Evolutionary conservation across 2,888 invertebrate species (phyloP), one percentile per base, ranked within the genome.

Genomic region (Cheilosia grossa): DNA sequence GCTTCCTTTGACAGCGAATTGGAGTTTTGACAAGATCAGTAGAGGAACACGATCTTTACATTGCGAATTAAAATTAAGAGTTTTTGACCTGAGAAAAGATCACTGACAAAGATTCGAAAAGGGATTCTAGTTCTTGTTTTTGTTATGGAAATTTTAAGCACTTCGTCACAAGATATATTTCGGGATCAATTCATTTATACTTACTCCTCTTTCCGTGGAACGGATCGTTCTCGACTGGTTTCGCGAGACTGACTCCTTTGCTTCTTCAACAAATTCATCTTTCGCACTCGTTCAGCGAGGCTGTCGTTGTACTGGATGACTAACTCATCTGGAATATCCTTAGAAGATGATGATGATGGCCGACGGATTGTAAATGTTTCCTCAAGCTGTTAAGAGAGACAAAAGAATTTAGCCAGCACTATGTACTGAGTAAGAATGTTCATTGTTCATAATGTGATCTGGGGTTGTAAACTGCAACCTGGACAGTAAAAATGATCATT

Each of bases 221-320:
- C 83, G 0, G 92, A 91, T 51, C 91, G 89, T 81, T 92, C 92
- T 30, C 91, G 89, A 73, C 91, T 91, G 66, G 89, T 87, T 80
- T 92, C 92, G 40, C 91, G 88, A 27, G 91, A 90, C 5, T 89
- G 86, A 75, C 92, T 92, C 24, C 89, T 91, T 87, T 92, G 91
- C 77, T 92, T 91, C 88, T 93, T 93, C 1, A 93, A 88, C 19
- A 93, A 90, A 90, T 93, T 93, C 93, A 95, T 94, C 93, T 95
- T 95, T 89, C 94, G 94, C 77, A 95, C 95, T 88, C 95, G 93
- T 91, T 95, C 94, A 66, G 95, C 95, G 88, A 95, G 92, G 88
- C 94, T 95, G 92, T 95, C 95, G 88, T 93, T 94, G 91, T 95
- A 95, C 89, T 93, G 94, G 90, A 95, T 95, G 89, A 94, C 93